phyloP scores from a whole-genome alignment of 2,888 invertebrate species.

The Tetragonula carbonaria region DNA sequence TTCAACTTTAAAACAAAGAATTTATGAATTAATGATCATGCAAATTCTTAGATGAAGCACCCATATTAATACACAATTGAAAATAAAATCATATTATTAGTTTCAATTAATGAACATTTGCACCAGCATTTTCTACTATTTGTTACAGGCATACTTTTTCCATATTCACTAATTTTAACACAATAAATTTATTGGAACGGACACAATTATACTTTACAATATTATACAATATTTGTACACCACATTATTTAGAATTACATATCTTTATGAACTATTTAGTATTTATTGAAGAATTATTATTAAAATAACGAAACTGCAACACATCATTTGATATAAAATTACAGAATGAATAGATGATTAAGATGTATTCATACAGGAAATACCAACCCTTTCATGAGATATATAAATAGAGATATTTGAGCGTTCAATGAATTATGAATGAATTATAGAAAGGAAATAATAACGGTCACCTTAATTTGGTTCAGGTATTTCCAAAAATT shows the following conservation, averaged over 20 bases:
- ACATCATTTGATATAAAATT: constrained; percentile 18
- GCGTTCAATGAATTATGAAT: constrained; percentile 42
- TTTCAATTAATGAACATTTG: constrained; percentile 50
- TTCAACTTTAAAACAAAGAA: constrained; percentile 29
- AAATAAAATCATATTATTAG: constrained; percentile 28
- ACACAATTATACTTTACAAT: constrained; percentile 80
- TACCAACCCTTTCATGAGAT: constrained; percentile 38
- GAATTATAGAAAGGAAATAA: constrained; percentile 55
- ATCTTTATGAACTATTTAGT: not conserved
- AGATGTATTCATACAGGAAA: constrained; percentile 27
- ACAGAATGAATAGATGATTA: constrained; percentile 14
- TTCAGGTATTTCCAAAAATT: constrained; percentile 80
- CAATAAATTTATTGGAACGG: constrained; percentile 63
- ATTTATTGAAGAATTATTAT: constrained; percentile 19
- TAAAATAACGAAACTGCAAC: constrained; percentile 16
- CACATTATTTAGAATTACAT: constrained; percentile 16
- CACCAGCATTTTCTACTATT: constrained; percentile 30
- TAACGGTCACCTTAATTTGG: constrained; percentile 50
- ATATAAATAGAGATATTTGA: constrained; percentile 27
- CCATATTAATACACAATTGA: constrained; percentile 48
- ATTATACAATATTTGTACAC: constrained; percentile 29
- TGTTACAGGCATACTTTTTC: constrained; percentile 31
- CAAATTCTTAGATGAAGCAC: constrained; percentile 55
- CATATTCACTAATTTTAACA: constrained; percentile 30
- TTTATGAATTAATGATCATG: constrained; percentile 54